phyloP scores from a whole-genome alignment of 2,797 vertebrate species.

The Channa striata region DNA sequence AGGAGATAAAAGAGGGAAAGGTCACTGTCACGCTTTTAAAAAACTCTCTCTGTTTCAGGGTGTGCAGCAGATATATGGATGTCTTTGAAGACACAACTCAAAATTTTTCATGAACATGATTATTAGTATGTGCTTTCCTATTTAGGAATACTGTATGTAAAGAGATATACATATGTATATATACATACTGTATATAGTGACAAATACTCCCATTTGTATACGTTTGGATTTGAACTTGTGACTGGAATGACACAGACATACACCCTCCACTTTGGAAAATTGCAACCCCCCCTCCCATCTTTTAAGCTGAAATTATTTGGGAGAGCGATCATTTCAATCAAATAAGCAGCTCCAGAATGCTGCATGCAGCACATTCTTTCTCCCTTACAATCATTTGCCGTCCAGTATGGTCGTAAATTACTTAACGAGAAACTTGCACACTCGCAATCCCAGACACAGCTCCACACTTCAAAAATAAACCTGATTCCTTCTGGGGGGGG shows the following conservation, averaged over 20 bases:
- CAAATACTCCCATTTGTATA: neutral
- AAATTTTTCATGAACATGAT: neutral
- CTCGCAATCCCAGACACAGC: slow-evolving; percentile 8
- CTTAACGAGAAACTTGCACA: slow-evolving; percentile 20
- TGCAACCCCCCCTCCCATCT: no score
- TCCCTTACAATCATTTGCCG: slow-evolving; percentile 5
- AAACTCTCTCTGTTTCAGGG: neutral
- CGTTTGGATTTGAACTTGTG: neutral
- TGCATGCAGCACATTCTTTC: slow-evolving; percentile 17
- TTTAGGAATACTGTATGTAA: no score
- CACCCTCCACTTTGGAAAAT: neutral
- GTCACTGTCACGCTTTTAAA: neutral
- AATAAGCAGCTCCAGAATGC: slow-evolving; percentile 10
- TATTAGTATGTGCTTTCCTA: no score
- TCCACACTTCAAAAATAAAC: neutral
- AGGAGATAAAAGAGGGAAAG: slow-evolving; percentile 12
- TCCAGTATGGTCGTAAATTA: slow-evolving; percentile 27
- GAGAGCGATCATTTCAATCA: slow-evolving; percentile 28
- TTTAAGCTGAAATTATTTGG: slow-evolving; percentile 15
- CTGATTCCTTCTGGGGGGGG: neutral
- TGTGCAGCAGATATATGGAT: neutral
- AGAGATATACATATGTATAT: no score
- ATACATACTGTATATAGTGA: neutral
- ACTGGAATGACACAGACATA: neutral
- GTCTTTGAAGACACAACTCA: no score